Base-by-base conservation (phyloP, 92 coral and sea anemone genomes). In the Actinostola sp. region DNA sequence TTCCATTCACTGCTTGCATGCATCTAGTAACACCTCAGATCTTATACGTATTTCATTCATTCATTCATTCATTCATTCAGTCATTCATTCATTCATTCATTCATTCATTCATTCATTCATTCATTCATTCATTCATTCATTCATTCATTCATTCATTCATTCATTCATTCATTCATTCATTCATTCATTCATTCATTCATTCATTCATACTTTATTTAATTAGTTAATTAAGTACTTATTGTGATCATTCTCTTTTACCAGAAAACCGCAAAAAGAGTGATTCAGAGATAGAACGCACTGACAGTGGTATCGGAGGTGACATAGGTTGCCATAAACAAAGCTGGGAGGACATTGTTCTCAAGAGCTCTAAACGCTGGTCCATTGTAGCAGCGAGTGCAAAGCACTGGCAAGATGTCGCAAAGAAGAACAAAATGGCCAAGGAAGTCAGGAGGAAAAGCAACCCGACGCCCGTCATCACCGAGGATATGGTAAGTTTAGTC, bases 301-400 rank as follows among this genome's bases (percentile, higher is more conserved):
- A 94, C 75, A 94, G 98, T 35, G 98, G 98, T 21, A 85, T 91
- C 26, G 98, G 98, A 54, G 98, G 92, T 21, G 98, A 94, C 70
- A 67, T 94, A 54, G 93, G 92, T 0, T 63, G 65, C 2, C 89
- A 87, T 53, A 74, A 88, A 83, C 88, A 82, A 35, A 87, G 92
- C 16, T 87, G 93, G 90, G 97, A 93, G 61, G 98, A 93, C 67
- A 84, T 93, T 21, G 92, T 89, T 10, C 80, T 78, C 58, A 85
- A 83, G 85, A 94, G 95, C 70, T 94, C 97, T 0, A 86, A 80
- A 52, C 97, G 83, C 26, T 93, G 97, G 94, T 86, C 91, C 42
- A 82, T 94, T 51, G 94, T 91, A 19, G 92, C 95, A 17, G 89
- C 97, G 24, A 89, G 85, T 48, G 97, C 97, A 0, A 79, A 84